Base-by-base conservation (phyloP, 2,113 vertebrate species). In the Synchiropus splendidus region DNA sequence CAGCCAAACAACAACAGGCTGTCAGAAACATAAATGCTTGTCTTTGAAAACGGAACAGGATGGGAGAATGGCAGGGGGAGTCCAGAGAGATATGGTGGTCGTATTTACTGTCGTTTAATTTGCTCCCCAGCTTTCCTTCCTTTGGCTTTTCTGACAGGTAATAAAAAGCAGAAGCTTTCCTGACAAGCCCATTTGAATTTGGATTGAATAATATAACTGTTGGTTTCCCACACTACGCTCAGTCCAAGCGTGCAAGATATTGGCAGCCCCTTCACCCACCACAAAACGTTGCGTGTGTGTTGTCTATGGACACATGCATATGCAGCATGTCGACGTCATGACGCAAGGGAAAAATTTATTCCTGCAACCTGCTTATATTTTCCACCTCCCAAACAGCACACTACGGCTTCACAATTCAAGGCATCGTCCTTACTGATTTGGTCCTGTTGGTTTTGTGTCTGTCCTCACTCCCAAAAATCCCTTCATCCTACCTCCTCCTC, bases 111-210 rank as follows among this genome's bases (percentile, higher is more conserved):
- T 66, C 65, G 49, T 78, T 77, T 79, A 70, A 78, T 78, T 79
- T 71, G 63, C 71, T 66, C 51, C 67, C 58, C 62, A 59, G 63
- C 57, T 52, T 64, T 75, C 73, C 60, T 67, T 69, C 64, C 64
- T 54, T 55, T 56, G 50, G 45, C 65, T 58, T 66, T 70, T 77
- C 62, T 81, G 77, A 83, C 78, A 83, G 75, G 72, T 72, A 72
- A 81, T 78, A 74, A 75, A 73, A 74, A 66, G 49, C 54, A n/a
- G 59, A 48, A 72, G 64, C 64, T 52, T 61, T 48, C 53, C 63
- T 79, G 75, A 80, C 72, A 80, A 79, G 77, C 75, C 61, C 54
- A 77, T 83, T 80, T 83, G 69, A 80, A 85, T 81, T 72, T 68
- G 77, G 54, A 74, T 72, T 74, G 73, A 81, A 80, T 82, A 81